A percentile compares a stretch with the other conserved stretches of the same genome.
Conservation (phyloP, 2,113 vertebrate genomes). For the Capra hircus region DNA sequence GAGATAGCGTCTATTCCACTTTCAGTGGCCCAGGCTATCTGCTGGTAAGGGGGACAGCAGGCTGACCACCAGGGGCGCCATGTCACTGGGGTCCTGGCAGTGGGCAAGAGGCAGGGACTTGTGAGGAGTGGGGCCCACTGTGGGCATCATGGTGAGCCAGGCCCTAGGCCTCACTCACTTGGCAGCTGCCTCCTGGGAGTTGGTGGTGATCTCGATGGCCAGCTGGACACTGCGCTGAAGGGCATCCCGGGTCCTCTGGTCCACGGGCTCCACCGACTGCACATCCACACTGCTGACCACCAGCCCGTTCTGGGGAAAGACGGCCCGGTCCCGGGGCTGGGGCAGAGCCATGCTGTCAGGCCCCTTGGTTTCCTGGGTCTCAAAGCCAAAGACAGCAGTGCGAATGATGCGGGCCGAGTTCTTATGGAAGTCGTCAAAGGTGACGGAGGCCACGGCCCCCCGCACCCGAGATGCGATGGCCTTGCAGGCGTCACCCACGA, state of each 20-base stretch:
- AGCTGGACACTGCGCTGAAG: constrained; percentile 93
- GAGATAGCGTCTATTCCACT: neutral
- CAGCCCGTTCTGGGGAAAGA: constrained; percentile 87
- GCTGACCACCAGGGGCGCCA: neutral
- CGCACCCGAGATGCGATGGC: constrained; percentile 90
- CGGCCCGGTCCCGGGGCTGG: constrained; percentile 75
- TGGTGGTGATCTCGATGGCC: constrained; percentile 95
- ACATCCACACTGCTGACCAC: constrained; percentile 93
- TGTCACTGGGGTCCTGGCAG: neutral
- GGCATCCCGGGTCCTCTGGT: constrained; percentile 90
- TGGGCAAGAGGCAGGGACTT: neutral
- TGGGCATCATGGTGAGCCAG: neutral
- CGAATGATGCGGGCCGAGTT: constrained; percentile 93
- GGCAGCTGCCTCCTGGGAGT: constrained; percentile 92
- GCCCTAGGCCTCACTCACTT: constrained; percentile 72
- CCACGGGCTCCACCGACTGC: constrained; percentile 92
- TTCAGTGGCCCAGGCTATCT: neutral
- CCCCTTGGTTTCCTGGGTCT: constrained; percentile 74
- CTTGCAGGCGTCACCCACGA: constrained; percentile 90
- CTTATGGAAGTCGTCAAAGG: constrained; percentile 95
- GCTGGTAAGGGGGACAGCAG: neutral
- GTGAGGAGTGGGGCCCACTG: neutral
- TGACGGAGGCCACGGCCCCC: constrained; percentile 90
- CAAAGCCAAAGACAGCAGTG: constrained; percentile 90
- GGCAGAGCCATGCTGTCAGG: constrained; percentile 61